Percentiles rank a stretch among this genome's conserved stretches.
Conservation (phyloP, 2,797 vertebrate genomes). For the Microctenopoma steveboyesi region DNA sequence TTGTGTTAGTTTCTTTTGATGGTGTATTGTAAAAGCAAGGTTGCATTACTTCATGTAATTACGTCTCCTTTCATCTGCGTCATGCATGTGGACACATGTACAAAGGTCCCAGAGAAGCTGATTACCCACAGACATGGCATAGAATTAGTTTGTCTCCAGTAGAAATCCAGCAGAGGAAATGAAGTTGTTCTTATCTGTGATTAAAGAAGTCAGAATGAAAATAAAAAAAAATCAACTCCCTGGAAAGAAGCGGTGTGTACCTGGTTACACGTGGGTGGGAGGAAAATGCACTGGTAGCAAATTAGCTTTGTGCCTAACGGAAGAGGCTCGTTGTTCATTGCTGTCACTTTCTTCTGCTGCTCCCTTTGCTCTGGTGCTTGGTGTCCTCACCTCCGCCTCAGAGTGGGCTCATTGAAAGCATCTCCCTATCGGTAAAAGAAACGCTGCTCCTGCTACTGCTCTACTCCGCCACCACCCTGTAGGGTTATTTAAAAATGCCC, state of each 20-base stretch:
- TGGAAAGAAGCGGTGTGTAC: not conserved
- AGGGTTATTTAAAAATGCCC: too few relatives aligned
- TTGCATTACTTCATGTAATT: not conserved
- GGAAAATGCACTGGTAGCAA: not conserved
- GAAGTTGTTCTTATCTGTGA: not conserved
- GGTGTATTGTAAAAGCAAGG: not conserved
- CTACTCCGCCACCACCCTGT: too few relatives aligned
- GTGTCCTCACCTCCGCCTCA: not conserved
- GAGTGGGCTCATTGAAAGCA: too few relatives aligned
- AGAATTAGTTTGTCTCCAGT: not conserved
- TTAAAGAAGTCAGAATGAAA: not conserved
- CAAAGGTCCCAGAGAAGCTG: too few relatives aligned
- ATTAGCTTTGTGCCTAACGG: not conserved
- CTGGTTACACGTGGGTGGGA: not conserved
- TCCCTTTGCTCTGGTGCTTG: not conserved
- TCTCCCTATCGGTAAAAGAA: too few relatives aligned
- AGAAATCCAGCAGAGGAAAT: not conserved
- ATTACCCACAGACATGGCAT: not conserved
- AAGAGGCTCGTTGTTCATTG: not conserved
- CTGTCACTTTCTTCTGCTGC: not conserved
- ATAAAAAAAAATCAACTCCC: not conserved
- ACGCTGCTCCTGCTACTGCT: too few relatives aligned
- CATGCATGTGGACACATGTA: not conserved
- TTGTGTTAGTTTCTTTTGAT: not conserved
- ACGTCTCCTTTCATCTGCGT: not conserved